phyloP scores from a whole-genome alignment of 2,888 invertebrate genomes.

The Drosophila stalkeri region DNA sequence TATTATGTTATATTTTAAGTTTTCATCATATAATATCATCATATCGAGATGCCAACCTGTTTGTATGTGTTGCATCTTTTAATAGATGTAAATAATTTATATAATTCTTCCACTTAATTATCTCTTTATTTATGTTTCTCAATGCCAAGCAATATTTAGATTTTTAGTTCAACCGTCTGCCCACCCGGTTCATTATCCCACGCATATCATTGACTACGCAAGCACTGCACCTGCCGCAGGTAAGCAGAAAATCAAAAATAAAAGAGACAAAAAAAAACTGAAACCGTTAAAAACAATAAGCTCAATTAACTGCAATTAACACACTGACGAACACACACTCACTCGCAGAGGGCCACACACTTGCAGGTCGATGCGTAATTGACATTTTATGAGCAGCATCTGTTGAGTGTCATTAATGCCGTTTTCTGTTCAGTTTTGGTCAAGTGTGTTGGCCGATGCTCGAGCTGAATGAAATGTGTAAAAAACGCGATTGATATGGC shows the following conservation, averaged over 20 bases:
- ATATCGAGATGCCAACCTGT: no score
- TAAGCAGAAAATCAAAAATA: conserved; percentile 2
- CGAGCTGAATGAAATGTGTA: conserved; percentile 64
- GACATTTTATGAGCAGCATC: conserved; percentile 73
- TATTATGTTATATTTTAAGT: no score
- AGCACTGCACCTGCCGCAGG: conserved; percentile 48
- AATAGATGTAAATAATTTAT: no score
- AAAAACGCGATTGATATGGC: conserved; percentile 37
- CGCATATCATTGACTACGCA: conserved; percentile 60
- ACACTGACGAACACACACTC: conserved; percentile 27
- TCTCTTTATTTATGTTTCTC: no score
- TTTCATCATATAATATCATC: not conserved
- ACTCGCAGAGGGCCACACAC: conserved; percentile 9
- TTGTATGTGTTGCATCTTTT: no score
- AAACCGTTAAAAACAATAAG: conserved; percentile 73
- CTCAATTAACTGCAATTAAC: conserved; percentile 74
- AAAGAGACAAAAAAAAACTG: not conserved
- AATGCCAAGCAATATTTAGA: not conserved
- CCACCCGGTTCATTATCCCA: conserved; percentile 48
- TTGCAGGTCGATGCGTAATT: conserved; percentile 55
- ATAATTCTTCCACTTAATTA: not conserved
- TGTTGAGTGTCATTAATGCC: conserved; percentile 65
- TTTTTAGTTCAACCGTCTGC: not conserved
- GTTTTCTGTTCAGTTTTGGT: conserved; percentile 17
- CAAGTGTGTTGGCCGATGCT: conserved; percentile 42